phyloP scores from a whole-genome alignment of 2,113 vertebrate genomes.

The Perca fluviatilis region DNA sequence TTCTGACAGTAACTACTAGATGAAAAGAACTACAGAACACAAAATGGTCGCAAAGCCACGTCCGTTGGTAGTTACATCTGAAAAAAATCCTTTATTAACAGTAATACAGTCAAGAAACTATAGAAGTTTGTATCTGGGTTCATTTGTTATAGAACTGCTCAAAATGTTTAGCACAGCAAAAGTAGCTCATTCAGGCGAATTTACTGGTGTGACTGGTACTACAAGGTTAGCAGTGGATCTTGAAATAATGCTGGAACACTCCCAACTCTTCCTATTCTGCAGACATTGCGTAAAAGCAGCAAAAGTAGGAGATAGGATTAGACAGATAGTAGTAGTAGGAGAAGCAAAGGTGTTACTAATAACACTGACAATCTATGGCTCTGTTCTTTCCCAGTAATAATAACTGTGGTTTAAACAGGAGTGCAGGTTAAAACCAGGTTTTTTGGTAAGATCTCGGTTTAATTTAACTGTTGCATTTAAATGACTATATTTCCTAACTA shows the following conservation, averaged over 20 bases:
- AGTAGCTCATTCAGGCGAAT: background rate
- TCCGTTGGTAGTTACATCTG: background rate
- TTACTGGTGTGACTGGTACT: background rate
- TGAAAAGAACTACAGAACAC: background rate
- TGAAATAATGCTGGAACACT: background rate
- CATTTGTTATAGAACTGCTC: too few relatives aligned
- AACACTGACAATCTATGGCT: background rate
- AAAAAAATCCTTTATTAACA: background rate
- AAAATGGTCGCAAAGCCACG: background rate
- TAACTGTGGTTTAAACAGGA: background rate
- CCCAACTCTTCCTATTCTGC: background rate
- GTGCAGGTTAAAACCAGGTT: background rate
- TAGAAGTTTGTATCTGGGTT: background rate
- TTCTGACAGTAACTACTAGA: too few relatives aligned
- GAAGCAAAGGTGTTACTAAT: background rate
- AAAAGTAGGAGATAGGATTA: background rate
- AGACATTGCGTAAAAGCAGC: background rate
- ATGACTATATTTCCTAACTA: background rate
- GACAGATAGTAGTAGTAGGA: background rate
- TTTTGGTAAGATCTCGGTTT: background rate
- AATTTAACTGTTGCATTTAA: slow-evolving; percentile 12
- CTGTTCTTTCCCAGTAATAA: background rate
- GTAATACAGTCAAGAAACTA: background rate
- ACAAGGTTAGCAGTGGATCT: background rate
- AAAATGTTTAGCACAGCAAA: background rate